phyloP scores from a whole-genome alignment of 1,140 invertebrate genomes.

The Lithobius niger region DNA sequence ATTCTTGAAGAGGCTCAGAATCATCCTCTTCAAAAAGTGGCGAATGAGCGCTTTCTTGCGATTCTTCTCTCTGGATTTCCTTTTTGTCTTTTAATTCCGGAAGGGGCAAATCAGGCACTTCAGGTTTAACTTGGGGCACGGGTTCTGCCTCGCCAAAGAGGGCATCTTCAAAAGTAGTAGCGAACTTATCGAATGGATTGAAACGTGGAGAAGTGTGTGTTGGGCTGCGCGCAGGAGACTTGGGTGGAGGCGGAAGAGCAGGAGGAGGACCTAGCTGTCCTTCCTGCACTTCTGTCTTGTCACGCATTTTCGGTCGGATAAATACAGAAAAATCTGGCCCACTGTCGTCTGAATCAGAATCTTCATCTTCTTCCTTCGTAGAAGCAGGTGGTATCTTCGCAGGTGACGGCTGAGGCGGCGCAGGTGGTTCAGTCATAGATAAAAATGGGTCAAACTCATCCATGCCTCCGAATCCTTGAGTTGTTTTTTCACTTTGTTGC shows the following conservation, averaged over 20 bases:
- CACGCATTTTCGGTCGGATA: constrained; percentile 39
- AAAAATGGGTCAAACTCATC: constrained; percentile 72
- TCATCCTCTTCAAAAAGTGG: constrained; percentile 91
- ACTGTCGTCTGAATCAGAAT: constrained; percentile 58
- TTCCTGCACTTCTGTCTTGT: neutral
- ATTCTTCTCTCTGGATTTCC: constrained; percentile 39
- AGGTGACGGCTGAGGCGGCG: constrained; percentile 41
- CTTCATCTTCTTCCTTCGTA: constrained; percentile 43
- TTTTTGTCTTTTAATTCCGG: constrained; percentile 8
- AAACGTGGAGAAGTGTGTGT: constrained; percentile 30
- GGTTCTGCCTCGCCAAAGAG: constrained; percentile 12
- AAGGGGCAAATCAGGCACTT: neutral
- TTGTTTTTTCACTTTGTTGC: neutral
- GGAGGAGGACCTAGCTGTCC: neutral
- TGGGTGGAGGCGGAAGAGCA: constrained; percentile 10
- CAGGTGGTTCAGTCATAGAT: constrained; percentile 55
- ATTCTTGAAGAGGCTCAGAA: constrained; percentile 82
- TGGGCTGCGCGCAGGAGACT: constrained; percentile 1
- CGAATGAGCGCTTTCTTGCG: constrained; percentile 45
- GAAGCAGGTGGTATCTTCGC: constrained; percentile 24
- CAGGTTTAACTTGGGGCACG: constrained; percentile 11
- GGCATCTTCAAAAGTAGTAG: constrained; percentile 26
- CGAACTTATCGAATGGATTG: constrained; percentile 67
- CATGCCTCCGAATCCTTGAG: constrained; percentile 31
- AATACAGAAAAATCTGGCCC: constrained; percentile 57